phyloP scores from a whole-genome alignment of 2,888 invertebrate genomes.

The Leucophora obtusa region DNA sequence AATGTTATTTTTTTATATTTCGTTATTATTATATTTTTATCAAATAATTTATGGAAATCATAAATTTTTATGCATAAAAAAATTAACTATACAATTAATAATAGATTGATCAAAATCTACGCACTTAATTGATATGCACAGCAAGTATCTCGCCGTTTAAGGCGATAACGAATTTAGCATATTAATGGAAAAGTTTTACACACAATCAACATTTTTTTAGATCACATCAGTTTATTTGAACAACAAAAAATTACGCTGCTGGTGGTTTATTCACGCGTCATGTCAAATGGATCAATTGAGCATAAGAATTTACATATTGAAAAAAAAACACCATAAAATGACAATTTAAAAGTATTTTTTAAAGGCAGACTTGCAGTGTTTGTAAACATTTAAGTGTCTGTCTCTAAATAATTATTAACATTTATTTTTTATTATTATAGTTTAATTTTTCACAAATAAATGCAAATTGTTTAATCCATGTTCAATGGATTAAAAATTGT shows the following conservation, averaged over 20 bases:
- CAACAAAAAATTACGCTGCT: constrained; percentile 44
- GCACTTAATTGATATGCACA: constrained; percentile 43
- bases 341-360: constrained; percentile 26
- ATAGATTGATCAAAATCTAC: constrained; percentile 7
- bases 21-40: background rate
- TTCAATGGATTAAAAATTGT: background rate
- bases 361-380: constrained; percentile 11
- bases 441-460: constrained; percentile 27
- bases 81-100: constrained; percentile 17
- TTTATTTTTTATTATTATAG: constrained; percentile 18
- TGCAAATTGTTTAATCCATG: constrained; percentile 26
- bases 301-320: constrained; percentile 13
- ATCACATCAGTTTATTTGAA: constrained; percentile 37
- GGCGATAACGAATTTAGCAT: constrained; percentile 36
- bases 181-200: constrained; percentile 48
- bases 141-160: constrained; percentile 26
- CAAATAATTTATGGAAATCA: background rate
- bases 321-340: constrained; percentile 7
- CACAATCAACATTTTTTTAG: constrained; percentile 23
- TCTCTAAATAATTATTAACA: background rate
- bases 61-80: background rate
- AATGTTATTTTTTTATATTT: background rate
- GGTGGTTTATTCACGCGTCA: constrained; percentile 55
- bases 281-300: constrained; percentile 60
- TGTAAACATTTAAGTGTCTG: constrained; percentile 28